A percentile compares a stretch with the other conserved stretches of the same genome.
Conservation (phyloP, 1,140 invertebrate genomes). For the Drosophila seguyi region DNA sequence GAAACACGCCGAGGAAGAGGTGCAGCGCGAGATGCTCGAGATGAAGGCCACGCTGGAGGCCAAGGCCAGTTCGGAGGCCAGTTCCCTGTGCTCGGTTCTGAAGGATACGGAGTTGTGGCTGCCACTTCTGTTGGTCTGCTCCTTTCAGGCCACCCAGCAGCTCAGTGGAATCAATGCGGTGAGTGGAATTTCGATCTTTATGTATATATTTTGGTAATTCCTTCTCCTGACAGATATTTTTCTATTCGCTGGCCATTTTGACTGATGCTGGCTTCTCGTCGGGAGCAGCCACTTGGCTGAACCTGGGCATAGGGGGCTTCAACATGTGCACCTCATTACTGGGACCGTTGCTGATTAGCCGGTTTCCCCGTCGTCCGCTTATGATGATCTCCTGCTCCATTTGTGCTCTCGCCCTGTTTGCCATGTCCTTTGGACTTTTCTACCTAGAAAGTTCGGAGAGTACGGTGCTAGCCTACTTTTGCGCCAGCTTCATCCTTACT, state of each 20-base stretch:
- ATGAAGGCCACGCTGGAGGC: conserved; percentile 55
- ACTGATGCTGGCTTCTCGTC: conserved; percentile 87
- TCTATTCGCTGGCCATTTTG: conserved; percentile 90
- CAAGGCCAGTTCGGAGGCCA: conserved; percentile 16
- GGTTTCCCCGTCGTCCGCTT: conserved; percentile 86
- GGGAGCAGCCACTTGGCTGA: conserved; percentile 87
- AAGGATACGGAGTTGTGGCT: conserved; percentile 87
- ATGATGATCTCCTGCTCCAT: conserved; percentile 86
- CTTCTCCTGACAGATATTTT: conserved; percentile 88
- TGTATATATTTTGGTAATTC: not conserved
- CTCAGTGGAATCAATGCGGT: conserved; percentile 94
- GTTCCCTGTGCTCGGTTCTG: conserved; percentile 87
- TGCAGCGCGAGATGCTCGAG: conserved; percentile 85
- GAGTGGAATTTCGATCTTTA: conserved; percentile 61
- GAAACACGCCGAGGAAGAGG: conserved; percentile 25
- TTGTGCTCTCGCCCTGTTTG: conserved; percentile 86
- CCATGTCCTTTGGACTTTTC: conserved; percentile 86
- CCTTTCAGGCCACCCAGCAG: conserved; percentile 93
- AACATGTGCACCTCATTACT: conserved; percentile 89
- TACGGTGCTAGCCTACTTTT: conserved; percentile 87
- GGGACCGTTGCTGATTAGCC: conserved; percentile 87
- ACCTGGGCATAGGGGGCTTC: conserved; percentile 88
- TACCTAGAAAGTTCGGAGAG: conserved; percentile 87
- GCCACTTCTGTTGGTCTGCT: conserved; percentile 90
- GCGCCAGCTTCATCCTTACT: conserved; percentile 87